Evolutionary conservation across 1,140 invertebrate genomes (phyloP).

Genomic region (Melipona quadrifasciata): DNA sequence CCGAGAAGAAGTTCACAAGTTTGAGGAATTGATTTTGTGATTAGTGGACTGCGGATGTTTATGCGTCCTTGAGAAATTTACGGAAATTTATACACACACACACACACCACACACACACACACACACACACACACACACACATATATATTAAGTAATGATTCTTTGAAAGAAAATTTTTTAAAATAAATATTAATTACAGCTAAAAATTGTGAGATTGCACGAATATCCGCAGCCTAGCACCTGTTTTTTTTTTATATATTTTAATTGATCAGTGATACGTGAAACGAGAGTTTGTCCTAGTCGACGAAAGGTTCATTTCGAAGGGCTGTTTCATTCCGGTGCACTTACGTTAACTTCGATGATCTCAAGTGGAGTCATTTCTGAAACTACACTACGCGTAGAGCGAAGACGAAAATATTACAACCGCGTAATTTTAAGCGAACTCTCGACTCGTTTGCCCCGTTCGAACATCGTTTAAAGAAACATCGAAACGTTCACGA

Average conservation of each 20-base stretch:
- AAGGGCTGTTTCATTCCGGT: conserved; percentile 14
- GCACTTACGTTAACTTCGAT: conserved; percentile 29
- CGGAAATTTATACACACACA: too few species aligned
- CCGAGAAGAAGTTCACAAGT: background rate
- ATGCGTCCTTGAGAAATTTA: too few species aligned
- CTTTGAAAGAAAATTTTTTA: too few species aligned
- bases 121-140: too few species aligned
- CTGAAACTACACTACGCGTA: background rate
- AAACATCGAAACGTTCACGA: conserved; percentile 7
- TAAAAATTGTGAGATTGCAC: too few species aligned
- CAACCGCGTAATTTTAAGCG: conserved; percentile 3
- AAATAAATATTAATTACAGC: too few species aligned
- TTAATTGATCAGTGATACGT: background rate
- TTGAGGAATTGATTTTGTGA: conserved; percentile 7
- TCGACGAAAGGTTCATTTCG: background rate
- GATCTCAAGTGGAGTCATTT: conserved; percentile 31
- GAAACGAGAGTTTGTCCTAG: background rate
- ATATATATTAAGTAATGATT: too few species aligned
- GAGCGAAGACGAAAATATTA: background rate
- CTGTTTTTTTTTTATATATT: background rate
- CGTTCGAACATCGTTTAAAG: background rate
- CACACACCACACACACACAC: too few species aligned
- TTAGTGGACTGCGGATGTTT: too few species aligned
- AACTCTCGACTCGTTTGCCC: background rate
- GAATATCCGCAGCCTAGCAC: too few species aligned